Evolutionary conservation across 2,888 invertebrate genomes (phyloP).

Genomic region (Chymomyza amoena): DNA sequence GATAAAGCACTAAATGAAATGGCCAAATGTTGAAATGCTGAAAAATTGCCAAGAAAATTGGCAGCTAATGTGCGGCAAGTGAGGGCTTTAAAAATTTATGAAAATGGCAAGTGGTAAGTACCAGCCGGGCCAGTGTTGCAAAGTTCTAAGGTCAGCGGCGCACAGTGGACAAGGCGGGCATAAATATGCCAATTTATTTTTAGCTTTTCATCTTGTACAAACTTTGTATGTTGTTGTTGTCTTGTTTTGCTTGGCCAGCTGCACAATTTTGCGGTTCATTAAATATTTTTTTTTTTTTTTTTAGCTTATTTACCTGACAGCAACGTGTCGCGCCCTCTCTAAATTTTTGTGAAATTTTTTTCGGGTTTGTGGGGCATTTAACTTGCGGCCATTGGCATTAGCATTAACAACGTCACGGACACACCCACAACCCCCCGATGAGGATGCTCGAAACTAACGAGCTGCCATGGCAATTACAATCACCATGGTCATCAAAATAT

Average conservation of each 20-base stretch:
- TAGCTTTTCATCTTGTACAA: slow-evolving; percentile 47
- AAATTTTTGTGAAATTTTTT: slow-evolving; percentile 34
- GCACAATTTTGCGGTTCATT: slow-evolving; percentile 73
- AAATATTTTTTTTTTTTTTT: slow-evolving; percentile 51
- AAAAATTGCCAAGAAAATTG: background rate
- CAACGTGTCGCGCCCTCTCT: slow-evolving; percentile 3
- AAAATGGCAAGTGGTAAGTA: slow-evolving; percentile 27
- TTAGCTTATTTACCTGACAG: slow-evolving; percentile 60
- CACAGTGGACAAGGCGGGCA: background rate
- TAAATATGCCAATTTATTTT: slow-evolving; percentile 46
- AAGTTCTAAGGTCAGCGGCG: slow-evolving; percentile 13
- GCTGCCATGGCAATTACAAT: slow-evolving; percentile 65
- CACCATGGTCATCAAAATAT: background rate
- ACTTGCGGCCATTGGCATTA: slow-evolving; percentile 62
- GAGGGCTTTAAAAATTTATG: slow-evolving; percentile 38
- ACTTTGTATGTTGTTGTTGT: background rate
- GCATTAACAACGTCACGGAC: slow-evolving; percentile 24
- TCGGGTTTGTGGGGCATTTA: slow-evolving; percentile 37
- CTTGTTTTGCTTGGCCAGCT: slow-evolving; percentile 40
- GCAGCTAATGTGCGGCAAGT: slow-evolving; percentile 1
- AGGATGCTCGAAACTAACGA: slow-evolving; percentile 55
- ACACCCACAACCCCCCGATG: background rate
- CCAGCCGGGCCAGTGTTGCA: background rate
- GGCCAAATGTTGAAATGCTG: background rate
- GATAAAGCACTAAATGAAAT: background rate